Base-by-base conservation (phyloP, 2,888 invertebrate genomes). In the Pogonocherus hispidulus region DNA sequence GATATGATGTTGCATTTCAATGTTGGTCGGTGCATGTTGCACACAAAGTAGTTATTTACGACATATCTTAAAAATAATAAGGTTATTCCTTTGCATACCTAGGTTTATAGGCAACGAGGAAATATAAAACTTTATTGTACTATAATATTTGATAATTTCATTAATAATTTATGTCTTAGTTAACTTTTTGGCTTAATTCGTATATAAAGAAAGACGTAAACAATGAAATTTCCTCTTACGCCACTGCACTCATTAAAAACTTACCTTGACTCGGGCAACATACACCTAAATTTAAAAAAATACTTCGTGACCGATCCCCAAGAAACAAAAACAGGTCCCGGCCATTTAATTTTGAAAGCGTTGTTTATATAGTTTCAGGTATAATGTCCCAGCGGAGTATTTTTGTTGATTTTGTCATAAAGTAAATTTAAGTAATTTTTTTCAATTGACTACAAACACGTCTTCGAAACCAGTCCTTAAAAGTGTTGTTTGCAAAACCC, bases 401-500 rank as follows among this genome's bases (percentile, higher is more conserved):
- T 64, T 59, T 64, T 68, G 68, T 68, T 64, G 68, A 68, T 59
- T 68, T 64, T 68, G 64, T 59, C 68, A 68, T 55, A 60, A 55
- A 59, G 68, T 68, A 64, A 64, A 68, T 68, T 63, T 63, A 63
- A 67, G 63, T 65, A 54, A 63, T 64, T 62, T 67, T 67, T 65
- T 66, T 59, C 60, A 55, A 65, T 57, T 60, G 41, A 64, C 63
- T 64, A 66, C 60, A 63, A 70, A 73, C 69, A 68, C 60, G 71
- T 68, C 69, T 64, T 69, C 66, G 68, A 71, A 79, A 79, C 79
- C 78, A 76, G 78, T 77, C 77, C 68, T 56, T 71, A 60, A 73
- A 70, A 73, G 69, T 69, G 72, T 74, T 80, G 78, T 80, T 81
- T 79, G 80, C 78, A 75, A 79, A 78, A 79, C 71, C 79, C 73